Conservation (phyloP, 2,113 vertebrate species). For the Osmerus mordax region DNA sequence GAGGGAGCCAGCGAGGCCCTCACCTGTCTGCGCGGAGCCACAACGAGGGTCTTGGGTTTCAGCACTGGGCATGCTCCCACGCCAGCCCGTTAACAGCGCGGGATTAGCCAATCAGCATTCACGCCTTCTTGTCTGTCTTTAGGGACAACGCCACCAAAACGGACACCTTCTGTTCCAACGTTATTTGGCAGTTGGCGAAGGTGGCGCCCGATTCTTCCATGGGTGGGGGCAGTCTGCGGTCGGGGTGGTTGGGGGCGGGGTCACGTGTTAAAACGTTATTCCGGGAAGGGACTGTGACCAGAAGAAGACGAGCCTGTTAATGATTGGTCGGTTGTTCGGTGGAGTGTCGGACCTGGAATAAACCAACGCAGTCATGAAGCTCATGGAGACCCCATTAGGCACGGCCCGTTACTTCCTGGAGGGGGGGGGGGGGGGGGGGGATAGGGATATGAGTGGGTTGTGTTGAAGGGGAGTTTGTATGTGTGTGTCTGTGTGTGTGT, state of each 20-base stretch:
- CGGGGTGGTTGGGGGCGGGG: background rate
- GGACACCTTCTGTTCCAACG: slow-evolving; percentile 18
- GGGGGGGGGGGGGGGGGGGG: background rate
- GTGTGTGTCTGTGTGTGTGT: too few species aligned
- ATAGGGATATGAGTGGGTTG: background rate
- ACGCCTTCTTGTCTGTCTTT: slow-evolving; percentile 35
- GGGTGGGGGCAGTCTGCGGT: background rate
- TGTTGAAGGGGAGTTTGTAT: too few species aligned
- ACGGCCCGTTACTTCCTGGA: slow-evolving; percentile 39
- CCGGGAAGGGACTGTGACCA: too few species aligned
- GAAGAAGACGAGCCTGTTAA: slow-evolving; percentile 29
- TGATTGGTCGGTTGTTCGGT: slow-evolving; percentile 43
- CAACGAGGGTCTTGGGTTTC: slow-evolving; percentile 54
- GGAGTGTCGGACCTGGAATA: slow-evolving; percentile 13
- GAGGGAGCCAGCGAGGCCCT: slow-evolving; percentile 30
- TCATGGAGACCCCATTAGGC: slow-evolving; percentile 44
- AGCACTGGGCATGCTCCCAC: slow-evolving; percentile 28
- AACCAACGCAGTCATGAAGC: slow-evolving; percentile 18
- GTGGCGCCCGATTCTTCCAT: background rate
- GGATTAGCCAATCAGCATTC: slow-evolving; percentile 47
- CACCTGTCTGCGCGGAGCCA: slow-evolving; percentile 56
- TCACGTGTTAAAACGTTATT: too few species aligned
- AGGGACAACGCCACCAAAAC: slow-evolving; percentile 23
- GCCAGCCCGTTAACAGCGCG: slow-evolving; percentile 46
- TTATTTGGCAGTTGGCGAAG: slow-evolving; percentile 14